Evolutionary conservation across 2,113 vertebrate species (phyloP).

Genomic region (Phalacrocorax aristotelis): DNA sequence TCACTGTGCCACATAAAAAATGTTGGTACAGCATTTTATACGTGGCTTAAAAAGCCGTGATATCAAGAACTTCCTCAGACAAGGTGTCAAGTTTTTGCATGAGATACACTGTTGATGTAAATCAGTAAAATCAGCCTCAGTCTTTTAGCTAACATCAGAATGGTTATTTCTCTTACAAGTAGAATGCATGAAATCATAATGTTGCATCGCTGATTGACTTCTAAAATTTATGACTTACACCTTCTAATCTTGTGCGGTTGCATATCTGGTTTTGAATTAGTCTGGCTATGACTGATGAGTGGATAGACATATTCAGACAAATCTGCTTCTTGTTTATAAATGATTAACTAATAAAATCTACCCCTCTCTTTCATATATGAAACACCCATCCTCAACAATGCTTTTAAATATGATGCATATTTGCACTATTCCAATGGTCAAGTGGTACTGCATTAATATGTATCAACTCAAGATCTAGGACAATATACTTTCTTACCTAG

Average conservation of each 20-base stretch:
- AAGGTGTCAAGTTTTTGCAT: not conserved
- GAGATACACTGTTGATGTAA: not conserved
- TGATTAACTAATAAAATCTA: not conserved
- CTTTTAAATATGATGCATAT: not conserved
- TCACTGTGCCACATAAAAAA: not conserved
- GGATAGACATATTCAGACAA: not conserved
- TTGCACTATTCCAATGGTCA: fast-evolving
- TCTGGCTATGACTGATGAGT: not conserved
- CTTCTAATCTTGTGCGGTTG: not conserved
- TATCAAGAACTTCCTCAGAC: not conserved
- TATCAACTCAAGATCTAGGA: not conserved
- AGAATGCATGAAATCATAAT: not conserved
- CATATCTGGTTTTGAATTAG: not conserved
- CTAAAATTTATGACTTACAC: not conserved
- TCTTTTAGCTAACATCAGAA: not conserved
- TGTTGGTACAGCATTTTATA: not conserved
- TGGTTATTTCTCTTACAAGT: not conserved
- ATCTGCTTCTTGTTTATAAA: not conserved
- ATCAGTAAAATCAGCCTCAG: not conserved
- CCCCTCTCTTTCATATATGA: not conserved
- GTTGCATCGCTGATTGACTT: not conserved
- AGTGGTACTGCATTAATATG: not conserved
- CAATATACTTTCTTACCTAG: not conserved
- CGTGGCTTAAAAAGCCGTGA: not conserved
- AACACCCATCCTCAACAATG: not conserved